Conservation (phyloP, 2,888 invertebrate genomes). For the Andrena bucephala region DNA sequence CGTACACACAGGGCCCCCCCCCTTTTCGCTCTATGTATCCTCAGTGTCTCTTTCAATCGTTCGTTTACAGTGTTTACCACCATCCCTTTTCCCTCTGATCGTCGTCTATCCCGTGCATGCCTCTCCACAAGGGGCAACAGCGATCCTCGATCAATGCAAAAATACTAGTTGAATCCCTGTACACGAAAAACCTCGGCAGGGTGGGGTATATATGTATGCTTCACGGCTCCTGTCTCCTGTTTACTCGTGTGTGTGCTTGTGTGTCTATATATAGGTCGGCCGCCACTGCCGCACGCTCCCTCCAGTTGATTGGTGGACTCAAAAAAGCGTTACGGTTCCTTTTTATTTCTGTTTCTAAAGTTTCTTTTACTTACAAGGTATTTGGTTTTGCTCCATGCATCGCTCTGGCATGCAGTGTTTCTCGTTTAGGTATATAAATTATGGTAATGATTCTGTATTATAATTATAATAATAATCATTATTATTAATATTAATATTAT, state of each 20-base stretch:
- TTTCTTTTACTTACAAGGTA: slow-evolving; percentile 82
- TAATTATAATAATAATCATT: slow-evolving; percentile 79
- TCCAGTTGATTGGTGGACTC: slow-evolving; percentile 65
- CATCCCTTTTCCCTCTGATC: slow-evolving; percentile 2
- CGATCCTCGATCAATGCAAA: slow-evolving; percentile 79
- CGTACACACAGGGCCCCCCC: slow-evolving; percentile 23
- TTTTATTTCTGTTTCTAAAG: slow-evolving; percentile 75
- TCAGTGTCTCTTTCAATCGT: slow-evolving; percentile 12
- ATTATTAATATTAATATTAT: slow-evolving; percentile 81
- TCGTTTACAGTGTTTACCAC: neutral
- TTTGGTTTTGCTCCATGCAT: slow-evolving; percentile 81
- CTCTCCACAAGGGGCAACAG: slow-evolving; percentile 59
- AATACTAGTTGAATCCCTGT: slow-evolving; percentile 84
- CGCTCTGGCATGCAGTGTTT: slow-evolving; percentile 75
- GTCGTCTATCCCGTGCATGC: slow-evolving; percentile 18
- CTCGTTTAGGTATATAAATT: slow-evolving; percentile 84
- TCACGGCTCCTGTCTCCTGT: neutral
- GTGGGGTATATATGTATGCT: neutral
- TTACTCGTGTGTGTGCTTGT: neutral
- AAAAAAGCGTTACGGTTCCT: slow-evolving; percentile 68
- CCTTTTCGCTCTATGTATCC: neutral
- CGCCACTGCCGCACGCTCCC: slow-evolving; percentile 35
- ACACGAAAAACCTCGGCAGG: slow-evolving; percentile 80
- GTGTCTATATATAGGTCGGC: slow-evolving; percentile 26
- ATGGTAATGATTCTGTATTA: slow-evolving; percentile 85